These are phyloP conservation scores for Lota lota DNA, from an alignment of 2,113 vertebrate genomes.

Conservation along the genomic window DNA sequence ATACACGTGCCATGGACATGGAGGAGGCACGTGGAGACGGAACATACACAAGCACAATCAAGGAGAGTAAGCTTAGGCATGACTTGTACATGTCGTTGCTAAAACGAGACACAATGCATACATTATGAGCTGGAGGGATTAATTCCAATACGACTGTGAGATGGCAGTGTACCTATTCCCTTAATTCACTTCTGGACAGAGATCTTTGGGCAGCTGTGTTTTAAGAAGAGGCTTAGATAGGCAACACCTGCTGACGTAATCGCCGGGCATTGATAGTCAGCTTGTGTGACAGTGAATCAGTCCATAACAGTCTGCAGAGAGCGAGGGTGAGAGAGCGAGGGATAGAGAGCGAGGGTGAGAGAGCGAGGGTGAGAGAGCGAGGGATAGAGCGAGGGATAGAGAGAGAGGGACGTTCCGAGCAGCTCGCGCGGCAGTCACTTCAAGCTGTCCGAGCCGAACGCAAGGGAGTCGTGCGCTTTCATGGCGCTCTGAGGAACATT, in stretches of 20 bases:
- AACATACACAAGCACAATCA: no score
- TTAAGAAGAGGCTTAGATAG: conserved; percentile 6
- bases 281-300: conserved; percentile 7
- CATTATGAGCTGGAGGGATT: no score
- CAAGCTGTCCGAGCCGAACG: conserved; percentile 18
- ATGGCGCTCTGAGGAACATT: conserved; percentile 10
- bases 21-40: no score
- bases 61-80: no score
- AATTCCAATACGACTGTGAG: background rate
- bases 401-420: background rate
- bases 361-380: background rate
- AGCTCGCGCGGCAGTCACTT: background rate
- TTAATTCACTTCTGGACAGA: no score
- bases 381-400: background rate
- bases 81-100: no score
- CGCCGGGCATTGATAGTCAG: conserved; percentile 1
- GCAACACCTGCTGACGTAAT: conserved; percentile 59
- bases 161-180: background rate
- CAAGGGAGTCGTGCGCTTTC: conserved; percentile 30
- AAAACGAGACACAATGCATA: no score
- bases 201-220: conserved; percentile 13
- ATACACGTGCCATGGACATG: no score
- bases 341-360: background rate
- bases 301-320: background rate
- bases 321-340: background rate